phyloP scores from a whole-genome alignment of 2,888 invertebrate genomes.

The Eristalis tenax region DNA sequence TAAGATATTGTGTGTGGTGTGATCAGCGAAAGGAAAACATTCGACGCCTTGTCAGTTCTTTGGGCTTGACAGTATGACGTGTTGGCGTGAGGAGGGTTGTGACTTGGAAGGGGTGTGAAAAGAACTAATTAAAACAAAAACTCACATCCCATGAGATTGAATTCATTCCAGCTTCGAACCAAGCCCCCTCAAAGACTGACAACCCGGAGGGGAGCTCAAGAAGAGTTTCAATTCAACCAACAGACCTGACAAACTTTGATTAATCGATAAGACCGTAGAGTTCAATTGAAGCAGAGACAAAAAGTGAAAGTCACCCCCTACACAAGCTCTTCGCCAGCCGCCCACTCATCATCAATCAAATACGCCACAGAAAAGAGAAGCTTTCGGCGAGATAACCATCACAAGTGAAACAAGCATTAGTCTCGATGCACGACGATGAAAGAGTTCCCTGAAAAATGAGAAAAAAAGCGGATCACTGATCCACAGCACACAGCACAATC shows the following conservation, averaged over 20 bases:
- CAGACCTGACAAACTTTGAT: not conserved
- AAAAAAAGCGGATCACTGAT: conserved; percentile 17
- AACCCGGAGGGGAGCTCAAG: too few species aligned
- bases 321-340: not conserved
- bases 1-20: conserved; percentile 1
- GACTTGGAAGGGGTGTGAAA: not conserved
- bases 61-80: not conserved
- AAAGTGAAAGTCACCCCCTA: conserved; percentile 43
- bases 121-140: not conserved
- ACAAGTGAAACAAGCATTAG: conserved; percentile 66
- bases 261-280: conserved; percentile 11
- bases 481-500: conserved; percentile 55
- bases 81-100: conserved; percentile 2
- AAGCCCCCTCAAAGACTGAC: too few species aligned
- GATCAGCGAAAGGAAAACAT: not conserved
- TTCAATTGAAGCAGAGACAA: conserved; percentile 14
- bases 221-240: not conserved
- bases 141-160: too few species aligned
- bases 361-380: conserved; percentile 36
- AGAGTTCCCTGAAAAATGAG: conserved; percentile 19
- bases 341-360: conserved; percentile 64
- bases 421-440: conserved; percentile 53
- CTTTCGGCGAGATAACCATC: conserved; percentile 51
- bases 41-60: conserved; percentile 1
- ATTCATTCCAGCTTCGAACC: too few species aligned